These are phyloP conservation scores for Tapera naevia DNA, from an alignment of 2,797 vertebrate genomes.

Conservation along the genomic window DNA sequence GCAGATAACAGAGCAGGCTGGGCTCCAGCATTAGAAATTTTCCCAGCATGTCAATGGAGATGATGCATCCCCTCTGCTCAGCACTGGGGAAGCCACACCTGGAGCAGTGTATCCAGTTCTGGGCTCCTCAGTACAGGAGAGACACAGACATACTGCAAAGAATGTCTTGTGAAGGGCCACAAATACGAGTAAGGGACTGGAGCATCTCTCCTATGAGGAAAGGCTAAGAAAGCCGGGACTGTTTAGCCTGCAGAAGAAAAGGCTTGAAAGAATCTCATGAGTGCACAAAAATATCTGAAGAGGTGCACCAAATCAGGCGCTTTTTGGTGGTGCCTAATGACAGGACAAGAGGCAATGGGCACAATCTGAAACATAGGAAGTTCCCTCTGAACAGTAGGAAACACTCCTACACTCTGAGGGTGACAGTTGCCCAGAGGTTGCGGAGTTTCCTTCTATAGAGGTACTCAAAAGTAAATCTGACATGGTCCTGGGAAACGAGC, in stretches of 20 bases:
- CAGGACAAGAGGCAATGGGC: background rate
- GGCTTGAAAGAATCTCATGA: background rate
- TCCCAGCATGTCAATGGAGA: background rate
- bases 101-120: background rate
- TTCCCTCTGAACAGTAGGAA: background rate
- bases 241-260: background rate
- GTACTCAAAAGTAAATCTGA: background rate
- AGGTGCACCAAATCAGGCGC: background rate
- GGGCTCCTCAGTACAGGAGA: background rate
- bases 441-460: background rate
- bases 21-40: background rate
- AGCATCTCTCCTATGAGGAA: background rate
- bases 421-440: background rate
- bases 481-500: background rate
- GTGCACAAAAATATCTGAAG: background rate
- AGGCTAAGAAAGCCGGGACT: background rate
- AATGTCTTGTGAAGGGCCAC: background rate
- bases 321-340: background rate
- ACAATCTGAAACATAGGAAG: background rate
- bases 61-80: background rate
- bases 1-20: background rate
- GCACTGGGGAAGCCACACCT: background rate
- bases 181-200: background rate
- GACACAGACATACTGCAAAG: background rate
- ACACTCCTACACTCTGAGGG: background rate